Evolutionary conservation across 2,888 invertebrate species (phyloP).

Genomic region (Catocala fraxini): DNA sequence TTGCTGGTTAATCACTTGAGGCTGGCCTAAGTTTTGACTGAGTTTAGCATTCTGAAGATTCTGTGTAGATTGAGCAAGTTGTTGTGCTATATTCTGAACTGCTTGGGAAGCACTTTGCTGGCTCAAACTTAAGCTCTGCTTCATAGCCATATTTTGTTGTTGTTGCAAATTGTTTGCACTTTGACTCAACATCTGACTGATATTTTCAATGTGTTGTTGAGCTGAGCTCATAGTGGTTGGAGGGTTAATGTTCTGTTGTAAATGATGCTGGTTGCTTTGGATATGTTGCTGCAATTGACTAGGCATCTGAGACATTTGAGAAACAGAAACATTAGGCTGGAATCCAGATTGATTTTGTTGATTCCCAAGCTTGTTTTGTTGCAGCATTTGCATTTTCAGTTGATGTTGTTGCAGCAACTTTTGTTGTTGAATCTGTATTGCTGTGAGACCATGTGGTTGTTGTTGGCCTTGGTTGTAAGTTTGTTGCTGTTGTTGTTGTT

Average conservation of each 20-base stretch:
- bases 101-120: slow-evolving; percentile 80
- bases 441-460: slow-evolving; percentile 80
- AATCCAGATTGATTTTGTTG: slow-evolving; percentile 73
- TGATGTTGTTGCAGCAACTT: slow-evolving; percentile 88
- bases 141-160: slow-evolving; percentile 81
- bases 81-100: slow-evolving; percentile 82
- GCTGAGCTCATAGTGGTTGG: slow-evolving; percentile 87
- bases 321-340: slow-evolving; percentile 77
- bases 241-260: slow-evolving; percentile 76
- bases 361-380: slow-evolving; percentile 66
- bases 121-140: slow-evolving; percentile 77
- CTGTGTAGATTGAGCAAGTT: slow-evolving; percentile 80
- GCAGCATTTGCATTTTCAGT: slow-evolving; percentile 84
- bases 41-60: slow-evolving; percentile 83
- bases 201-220: slow-evolving; percentile 89
- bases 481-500: too few relatives aligned
- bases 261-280: slow-evolving; percentile 75
- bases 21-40: slow-evolving; percentile 76
- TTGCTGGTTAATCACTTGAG: slow-evolving; percentile 81
- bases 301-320: slow-evolving; percentile 80
- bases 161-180: slow-evolving; percentile 83
- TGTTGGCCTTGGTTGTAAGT: slow-evolving; percentile 54
- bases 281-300: slow-evolving; percentile 80
- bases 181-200: slow-evolving; percentile 87
- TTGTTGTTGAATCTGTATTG: slow-evolving; percentile 85